A percentile compares a stretch with the other conserved stretches of the same genome.
phyloP scores from a whole-genome alignment of 1,140 invertebrate genomes.

The Chlorops oryzae region DNA sequence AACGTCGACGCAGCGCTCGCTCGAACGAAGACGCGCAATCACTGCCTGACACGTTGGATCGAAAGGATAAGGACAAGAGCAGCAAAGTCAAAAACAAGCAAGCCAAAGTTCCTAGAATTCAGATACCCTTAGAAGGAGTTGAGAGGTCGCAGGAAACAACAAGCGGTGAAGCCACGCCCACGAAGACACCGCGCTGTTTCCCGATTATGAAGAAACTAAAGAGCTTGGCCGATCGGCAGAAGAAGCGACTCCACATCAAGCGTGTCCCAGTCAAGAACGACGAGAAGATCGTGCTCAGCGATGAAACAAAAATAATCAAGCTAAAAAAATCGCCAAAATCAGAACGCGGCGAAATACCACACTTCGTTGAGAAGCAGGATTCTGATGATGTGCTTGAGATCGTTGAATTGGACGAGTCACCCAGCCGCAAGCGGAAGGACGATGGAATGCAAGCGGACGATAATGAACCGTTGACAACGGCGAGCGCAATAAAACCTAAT shows the following conservation, averaged over 20 bases:
- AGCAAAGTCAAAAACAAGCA: too few relatives aligned
- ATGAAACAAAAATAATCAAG: slow-evolving; percentile 42
- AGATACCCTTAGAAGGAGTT: slow-evolving; percentile 26
- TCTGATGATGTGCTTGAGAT: slow-evolving; percentile 45
- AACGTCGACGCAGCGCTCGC: slow-evolving; percentile 35
- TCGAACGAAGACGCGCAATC: slow-evolving; percentile 41
- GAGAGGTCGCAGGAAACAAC: slow-evolving; percentile 21
- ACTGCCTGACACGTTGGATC: slow-evolving; percentile 36
- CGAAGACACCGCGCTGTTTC: slow-evolving; percentile 49
- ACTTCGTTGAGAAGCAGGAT: slow-evolving; percentile 47
- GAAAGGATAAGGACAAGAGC: too few relatives aligned
- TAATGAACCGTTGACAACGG: slow-evolving; percentile 14
- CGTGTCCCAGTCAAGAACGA: slow-evolving; percentile 49
- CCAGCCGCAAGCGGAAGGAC: slow-evolving; percentile 38
- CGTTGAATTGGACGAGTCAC: slow-evolving; percentile 44
- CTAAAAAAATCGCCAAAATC: slow-evolving; percentile 44
- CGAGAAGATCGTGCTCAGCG: slow-evolving; percentile 39
- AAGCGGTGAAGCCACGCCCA: slow-evolving; percentile 35
- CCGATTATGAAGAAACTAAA: slow-evolving; percentile 58
- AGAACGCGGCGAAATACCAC: slow-evolving; percentile 38
- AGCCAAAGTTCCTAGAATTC: background rate
- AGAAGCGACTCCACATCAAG: slow-evolving; percentile 51
- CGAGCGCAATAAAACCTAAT: slow-evolving; percentile 33
- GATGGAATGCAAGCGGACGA: slow-evolving; percentile 17
- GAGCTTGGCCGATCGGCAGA: slow-evolving; percentile 55